Evolutionary conservation across 2,797 vertebrate species (phyloP).

Genomic region (Squalus acanthias): DNA sequence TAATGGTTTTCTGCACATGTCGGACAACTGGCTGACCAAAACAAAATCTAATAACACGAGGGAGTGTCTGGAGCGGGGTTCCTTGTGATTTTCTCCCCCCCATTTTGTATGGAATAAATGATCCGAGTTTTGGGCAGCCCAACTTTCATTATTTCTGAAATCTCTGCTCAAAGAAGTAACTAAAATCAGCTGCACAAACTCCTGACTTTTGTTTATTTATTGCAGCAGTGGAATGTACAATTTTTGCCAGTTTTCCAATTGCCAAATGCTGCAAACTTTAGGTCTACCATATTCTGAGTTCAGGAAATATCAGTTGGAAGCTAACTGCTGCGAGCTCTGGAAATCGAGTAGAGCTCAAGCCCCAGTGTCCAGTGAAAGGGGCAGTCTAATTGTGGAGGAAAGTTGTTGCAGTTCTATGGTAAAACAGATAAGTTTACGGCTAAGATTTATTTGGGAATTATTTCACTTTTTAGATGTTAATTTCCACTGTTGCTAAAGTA

Average conservation of each 20-base stretch:
- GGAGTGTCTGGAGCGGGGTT: background rate
- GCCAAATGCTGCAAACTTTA: background rate
- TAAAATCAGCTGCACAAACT: background rate
- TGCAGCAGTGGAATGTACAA: background rate
- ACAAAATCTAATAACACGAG: background rate
- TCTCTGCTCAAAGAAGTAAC: background rate
- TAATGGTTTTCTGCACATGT: background rate
- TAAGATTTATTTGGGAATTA: background rate
- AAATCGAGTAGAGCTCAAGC: too few relatives aligned
- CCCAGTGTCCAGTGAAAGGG: too few relatives aligned
- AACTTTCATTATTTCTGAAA: background rate
- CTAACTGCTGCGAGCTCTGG: too few relatives aligned
- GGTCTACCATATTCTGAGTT: too few relatives aligned
- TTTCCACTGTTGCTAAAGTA: too few relatives aligned
- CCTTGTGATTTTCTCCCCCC: too few relatives aligned
- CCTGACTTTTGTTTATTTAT: background rate
- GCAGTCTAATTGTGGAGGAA: background rate
- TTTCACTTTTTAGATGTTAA: too few relatives aligned
- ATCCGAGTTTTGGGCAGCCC: background rate
- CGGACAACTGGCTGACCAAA: background rate
- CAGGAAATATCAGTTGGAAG: too few relatives aligned
- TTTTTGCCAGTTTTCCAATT: background rate
- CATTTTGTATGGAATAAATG: background rate
- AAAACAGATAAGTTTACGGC: background rate
- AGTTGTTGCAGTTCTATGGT: background rate